phyloP scores from a whole-genome alignment of 2,113 vertebrate species.

The Melanerpes aurifrons region DNA sequence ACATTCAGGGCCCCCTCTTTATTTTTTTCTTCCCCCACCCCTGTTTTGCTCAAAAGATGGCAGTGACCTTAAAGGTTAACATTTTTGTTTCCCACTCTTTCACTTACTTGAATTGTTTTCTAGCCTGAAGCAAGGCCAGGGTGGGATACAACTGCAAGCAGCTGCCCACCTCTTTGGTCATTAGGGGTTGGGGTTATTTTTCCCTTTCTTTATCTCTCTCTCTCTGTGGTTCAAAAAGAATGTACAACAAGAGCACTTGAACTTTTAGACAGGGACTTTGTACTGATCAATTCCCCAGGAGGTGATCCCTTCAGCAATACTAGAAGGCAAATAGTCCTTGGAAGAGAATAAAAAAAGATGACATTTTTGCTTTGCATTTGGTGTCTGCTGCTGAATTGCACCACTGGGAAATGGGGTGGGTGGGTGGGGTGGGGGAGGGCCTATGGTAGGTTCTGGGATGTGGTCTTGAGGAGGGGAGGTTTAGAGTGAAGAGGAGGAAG shows the following conservation, averaged over 20 bases:
- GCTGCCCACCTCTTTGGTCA: conserved; percentile 59
- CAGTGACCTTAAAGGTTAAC: conserved; percentile 73
- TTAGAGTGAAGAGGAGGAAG: too few species aligned
- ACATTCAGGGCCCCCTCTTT: conserved; percentile 43
- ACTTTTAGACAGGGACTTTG: conserved; percentile 72
- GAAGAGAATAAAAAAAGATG: conserved; percentile 58
- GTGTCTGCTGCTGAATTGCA: conserved; percentile 27
- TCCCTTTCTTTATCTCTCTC: neutral
- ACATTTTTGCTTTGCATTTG: conserved; percentile 73
- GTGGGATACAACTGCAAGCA: conserved; percentile 67
- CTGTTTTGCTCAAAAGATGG: conserved; percentile 69
- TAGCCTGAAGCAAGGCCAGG: conserved; percentile 59
- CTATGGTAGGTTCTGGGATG: neutral
- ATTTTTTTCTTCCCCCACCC: too few species aligned
- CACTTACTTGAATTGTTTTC: conserved; percentile 74
- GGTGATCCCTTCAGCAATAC: conserved; percentile 74
- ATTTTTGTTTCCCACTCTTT: conserved; percentile 65
- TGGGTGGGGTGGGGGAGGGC: neutral
- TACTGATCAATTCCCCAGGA: conserved; percentile 66
- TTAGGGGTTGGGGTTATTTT: neutral
- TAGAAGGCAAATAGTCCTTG: conserved; percentile 70
- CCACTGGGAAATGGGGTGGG: neutral
- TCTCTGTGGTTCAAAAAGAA: conserved; percentile 73
- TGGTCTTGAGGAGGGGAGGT: too few species aligned
- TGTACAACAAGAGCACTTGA: conserved; percentile 76